Base-by-base conservation (phyloP, 2,797 vertebrate genomes). In the Gorsachius magnificus region DNA sequence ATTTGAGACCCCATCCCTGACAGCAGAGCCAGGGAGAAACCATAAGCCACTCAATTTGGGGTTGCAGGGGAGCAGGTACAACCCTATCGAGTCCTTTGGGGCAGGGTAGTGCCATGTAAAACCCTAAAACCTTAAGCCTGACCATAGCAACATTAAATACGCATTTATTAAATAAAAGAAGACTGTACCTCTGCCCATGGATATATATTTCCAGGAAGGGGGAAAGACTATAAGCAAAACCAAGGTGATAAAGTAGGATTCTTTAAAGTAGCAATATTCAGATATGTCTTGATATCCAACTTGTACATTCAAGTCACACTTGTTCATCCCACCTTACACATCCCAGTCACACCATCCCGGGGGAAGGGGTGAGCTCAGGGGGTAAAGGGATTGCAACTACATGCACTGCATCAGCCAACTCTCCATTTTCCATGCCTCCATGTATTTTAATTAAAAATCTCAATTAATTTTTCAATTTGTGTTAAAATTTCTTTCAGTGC, bases 381-480 rank as follows among this genome's bases (percentile, higher is more conserved):
- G 25, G 19, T 29, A 38, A 89, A 87, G 48, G 38, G 15, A 38
- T 56, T 84, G 41, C 58, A 69, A 13, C 35, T 16, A 16, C 65
- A 25, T 3, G 4, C 1, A 3, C 35, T 50, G 48, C 22, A 48
- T 65, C 53, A 26, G 28, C 48, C 38, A 75, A 26, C 50, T 90
- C 68, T 69, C 43, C 36, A 18, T 91, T 84, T 61, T 38, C 86
- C 56, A 61, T 9, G 25, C 48, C 25, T 90, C 63, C 53, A 33
- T 58, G 36, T 94, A 71, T 75, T 93, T 95, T 85, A 95, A 95
- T 92, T 89, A 83, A 83, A 85, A 87, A 71, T n/a, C 57, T 29
- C 57, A 89, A 93, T 95, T 91, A 84, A 72, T 92, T 93, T 96
- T 93, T 95, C 71, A 68, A 36, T 78, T 95, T 61, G 35, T 51